These are phyloP conservation scores for Bombus difficillimus DNA, from an alignment of 1,140 invertebrate genomes.

Conservation along the genomic window DNA sequence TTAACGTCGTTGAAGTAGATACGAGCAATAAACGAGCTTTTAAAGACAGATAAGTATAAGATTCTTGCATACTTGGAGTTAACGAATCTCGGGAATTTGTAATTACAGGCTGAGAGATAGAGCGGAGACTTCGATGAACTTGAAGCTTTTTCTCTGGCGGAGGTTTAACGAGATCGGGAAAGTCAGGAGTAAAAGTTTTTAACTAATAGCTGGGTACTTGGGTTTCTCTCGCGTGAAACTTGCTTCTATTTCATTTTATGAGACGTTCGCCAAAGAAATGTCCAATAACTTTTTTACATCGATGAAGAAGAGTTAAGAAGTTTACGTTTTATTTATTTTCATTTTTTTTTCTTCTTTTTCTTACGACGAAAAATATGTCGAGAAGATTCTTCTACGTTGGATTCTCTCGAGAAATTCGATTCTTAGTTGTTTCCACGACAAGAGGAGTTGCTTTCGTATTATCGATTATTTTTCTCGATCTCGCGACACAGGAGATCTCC, in stretches of 20 bases:
- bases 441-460: too few species aligned
- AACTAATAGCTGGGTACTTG: neutral
- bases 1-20: neutral
- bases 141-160: neutral
- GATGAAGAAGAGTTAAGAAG: neutral
- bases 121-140: neutral
- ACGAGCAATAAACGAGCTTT: conserved; percentile 13
- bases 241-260: neutral
- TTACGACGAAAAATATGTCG: neutral
- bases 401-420: neutral
- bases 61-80: neutral
- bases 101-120: neutral
- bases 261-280: neutral
- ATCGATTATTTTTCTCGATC: too few species aligned
- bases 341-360: neutral
- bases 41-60: neutral
- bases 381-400: neutral
- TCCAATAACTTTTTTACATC: neutral
- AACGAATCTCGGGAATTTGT: conserved; percentile 9
- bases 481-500: too few species aligned
- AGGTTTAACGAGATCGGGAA: neutral
- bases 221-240: neutral
- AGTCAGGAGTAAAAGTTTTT: neutral
- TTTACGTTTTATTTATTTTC: neutral
- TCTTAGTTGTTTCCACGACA: neutral